Evolutionary conservation across 2,113 vertebrate species (phyloP), one percentile per base, ranked within the genome.

Genomic region (Hippocampus guttulatus): DNA sequence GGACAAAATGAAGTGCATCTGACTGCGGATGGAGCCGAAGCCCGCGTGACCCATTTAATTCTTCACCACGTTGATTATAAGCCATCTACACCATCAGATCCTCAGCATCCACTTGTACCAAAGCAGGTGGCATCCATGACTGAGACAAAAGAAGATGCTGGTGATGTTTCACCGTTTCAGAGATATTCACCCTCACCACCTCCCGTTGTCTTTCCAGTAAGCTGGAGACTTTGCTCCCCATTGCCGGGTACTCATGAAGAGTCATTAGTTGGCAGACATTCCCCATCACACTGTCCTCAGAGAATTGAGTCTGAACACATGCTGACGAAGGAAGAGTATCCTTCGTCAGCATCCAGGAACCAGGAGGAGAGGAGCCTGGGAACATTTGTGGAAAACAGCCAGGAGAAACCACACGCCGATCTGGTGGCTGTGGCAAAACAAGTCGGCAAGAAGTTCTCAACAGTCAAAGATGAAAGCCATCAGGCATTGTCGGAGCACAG

Each of bases 311-410:
- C 20, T 14, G 70, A 67, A 40, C 69, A 11, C 23, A 77, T 21
- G 5, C 38, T 7, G n/a, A 82, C n/a, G 21, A 54, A 14, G 21
- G 72, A 81, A 3, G 38, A 74, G 3, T 64, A 49, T 57, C 1
- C 64, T 27, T 5, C 63, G 23, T 55, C 57, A 64, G 68, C 2
- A 78, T 70, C 75, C 54, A 68, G 21, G n/a, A 64, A 40, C 38
- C 78, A 85, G 67, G 79, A 79, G 25, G 68, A 69, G 30, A 75
- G 57, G 52, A 60, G 16, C 0, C 49, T 64, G 6, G 69, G 41
- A 74, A 41, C 54, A 0, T 8, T 38, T 7, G 74, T 63, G 67
- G 75, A 82, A 25, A 70, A 41, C 40, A 69, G 47, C 1, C 52
- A 77, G 45, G 52, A 18, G 67, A 74, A 30, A 74, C 67, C 74